Evolutionary conservation across 2,113 vertebrate species (phyloP).

Genomic region (Dicrurus megarhynchus): DNA sequence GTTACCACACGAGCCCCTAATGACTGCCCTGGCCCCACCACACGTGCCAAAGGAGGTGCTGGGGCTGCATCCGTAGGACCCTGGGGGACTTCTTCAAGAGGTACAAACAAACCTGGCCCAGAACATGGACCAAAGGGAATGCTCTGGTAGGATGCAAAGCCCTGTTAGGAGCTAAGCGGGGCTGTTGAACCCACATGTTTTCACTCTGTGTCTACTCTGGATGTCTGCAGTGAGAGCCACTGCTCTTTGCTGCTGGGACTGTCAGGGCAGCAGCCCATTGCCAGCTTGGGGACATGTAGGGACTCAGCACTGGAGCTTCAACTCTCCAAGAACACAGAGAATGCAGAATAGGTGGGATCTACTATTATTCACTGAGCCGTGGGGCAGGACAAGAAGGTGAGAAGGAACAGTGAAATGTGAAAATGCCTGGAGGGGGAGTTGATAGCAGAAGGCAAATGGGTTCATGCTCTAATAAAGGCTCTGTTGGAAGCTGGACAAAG

Average conservation of each 20-base stretch:
- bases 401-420: not conserved
- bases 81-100: not conserved
- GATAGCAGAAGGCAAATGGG: not conserved
- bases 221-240: not conserved
- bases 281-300: not conserved
- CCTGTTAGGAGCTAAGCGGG: not conserved
- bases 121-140: not conserved
- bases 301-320: not conserved
- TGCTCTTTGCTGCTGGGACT: not conserved
- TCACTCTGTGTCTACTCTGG: not conserved
- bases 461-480: not conserved
- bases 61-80: accelerated
- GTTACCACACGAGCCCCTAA: not conserved
- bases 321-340: not conserved
- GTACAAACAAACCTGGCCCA: not conserved
- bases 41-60: accelerated
- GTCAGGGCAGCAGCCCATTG: not conserved
- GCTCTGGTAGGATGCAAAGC: not conserved
- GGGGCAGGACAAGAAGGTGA: not conserved
- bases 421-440: not conserved
- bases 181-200: not conserved
- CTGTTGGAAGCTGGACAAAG: not conserved
- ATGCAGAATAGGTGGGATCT: not conserved
- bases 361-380: not conserved
- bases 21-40: not conserved